These are phyloP conservation scores for Erebia epiphron DNA, from an alignment of 2,888 invertebrate genomes.

Conservation along the genomic window DNA sequence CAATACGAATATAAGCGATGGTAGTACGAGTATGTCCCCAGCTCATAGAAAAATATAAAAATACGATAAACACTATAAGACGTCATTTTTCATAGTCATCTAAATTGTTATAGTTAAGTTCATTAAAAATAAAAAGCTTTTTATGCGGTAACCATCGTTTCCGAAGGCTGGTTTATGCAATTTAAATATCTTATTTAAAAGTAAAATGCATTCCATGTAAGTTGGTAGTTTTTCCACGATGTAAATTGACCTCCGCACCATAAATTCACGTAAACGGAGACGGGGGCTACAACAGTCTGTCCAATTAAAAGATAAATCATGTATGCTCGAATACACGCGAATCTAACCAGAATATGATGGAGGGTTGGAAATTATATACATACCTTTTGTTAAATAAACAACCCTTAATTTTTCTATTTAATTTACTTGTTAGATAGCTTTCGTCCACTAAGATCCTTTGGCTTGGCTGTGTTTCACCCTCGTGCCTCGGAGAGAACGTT, in stretches of 20 bases:
- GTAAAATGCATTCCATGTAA: slow-evolving; percentile 31
- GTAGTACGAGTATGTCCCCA: no score
- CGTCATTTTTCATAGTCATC: slow-evolving; percentile 12
- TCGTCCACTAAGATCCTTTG: no score
- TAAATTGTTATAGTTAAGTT: slow-evolving; percentile 14
- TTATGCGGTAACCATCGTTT: slow-evolving; percentile 26
- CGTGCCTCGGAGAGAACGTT: no score
- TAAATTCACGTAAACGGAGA: slow-evolving; percentile 33
- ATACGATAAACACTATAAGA: slow-evolving; percentile 1
- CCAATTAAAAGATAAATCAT: slow-evolving; percentile 30
- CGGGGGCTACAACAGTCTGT: slow-evolving; percentile 27
- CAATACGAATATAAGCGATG: no score
- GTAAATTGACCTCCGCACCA: slow-evolving; percentile 36
- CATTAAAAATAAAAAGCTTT: slow-evolving; percentile 29
- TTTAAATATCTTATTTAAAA: slow-evolving; percentile 35
- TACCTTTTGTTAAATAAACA: no score
- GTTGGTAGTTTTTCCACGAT: slow-evolving; percentile 35
- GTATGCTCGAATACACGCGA: slow-evolving; percentile 7
- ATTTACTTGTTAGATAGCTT: no score
- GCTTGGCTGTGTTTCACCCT: no score
- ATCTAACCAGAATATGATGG: not conserved
- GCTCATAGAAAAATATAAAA: not conserved
- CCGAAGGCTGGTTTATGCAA: slow-evolving; percentile 26
- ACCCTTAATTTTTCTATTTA: no score
- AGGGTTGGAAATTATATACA: not conserved